These are phyloP conservation scores for Agelas oroides DNA, from an alignment of 37 sponge, comb jelly and placozoan genomes.

Conservation along the genomic window DNA sequence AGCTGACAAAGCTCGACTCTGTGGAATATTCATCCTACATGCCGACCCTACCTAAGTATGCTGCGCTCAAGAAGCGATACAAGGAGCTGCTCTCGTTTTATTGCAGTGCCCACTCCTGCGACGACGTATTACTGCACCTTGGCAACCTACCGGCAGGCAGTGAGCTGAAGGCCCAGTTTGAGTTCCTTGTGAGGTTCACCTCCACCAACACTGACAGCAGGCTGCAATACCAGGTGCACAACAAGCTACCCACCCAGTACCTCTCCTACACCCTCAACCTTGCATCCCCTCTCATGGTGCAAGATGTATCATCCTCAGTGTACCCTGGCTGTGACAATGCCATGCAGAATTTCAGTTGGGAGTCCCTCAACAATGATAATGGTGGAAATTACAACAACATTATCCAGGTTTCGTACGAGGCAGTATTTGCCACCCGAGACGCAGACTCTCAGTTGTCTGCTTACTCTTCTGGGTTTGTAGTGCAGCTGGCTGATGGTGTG, in stretches of 20 bases:
- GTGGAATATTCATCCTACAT: not conserved
- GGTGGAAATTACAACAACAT: not conserved
- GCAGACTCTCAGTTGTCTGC: not conserved
- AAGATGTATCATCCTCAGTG: not conserved
- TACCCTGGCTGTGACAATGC: not conserved
- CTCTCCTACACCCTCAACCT: constrained; percentile 22
- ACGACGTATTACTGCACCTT: constrained; percentile 40
- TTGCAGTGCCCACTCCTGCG: constrained; percentile 22
- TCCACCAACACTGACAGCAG: not conserved
- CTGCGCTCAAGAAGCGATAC: not conserved
- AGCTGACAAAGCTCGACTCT: not conserved
- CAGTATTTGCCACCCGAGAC: not conserved
- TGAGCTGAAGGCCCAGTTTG: constrained; percentile 4
- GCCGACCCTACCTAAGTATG: not conserved
- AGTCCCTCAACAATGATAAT: not conserved
- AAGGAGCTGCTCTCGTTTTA: not conserved
- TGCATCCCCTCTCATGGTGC: constrained; percentile 10
- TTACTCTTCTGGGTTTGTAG: not conserved
- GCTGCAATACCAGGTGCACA: constrained; percentile 5
- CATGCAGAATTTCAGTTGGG: not conserved
- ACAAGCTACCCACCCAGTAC: constrained; percentile 11
- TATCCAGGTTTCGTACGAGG: constrained; percentile 1
- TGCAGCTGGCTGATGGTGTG: constrained; percentile 11
- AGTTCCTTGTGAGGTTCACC: constrained; percentile 23
- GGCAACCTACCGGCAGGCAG: not conserved